Conservation (phyloP, 2,113 vertebrate species). For the Recurvirostra avosetta region DNA sequence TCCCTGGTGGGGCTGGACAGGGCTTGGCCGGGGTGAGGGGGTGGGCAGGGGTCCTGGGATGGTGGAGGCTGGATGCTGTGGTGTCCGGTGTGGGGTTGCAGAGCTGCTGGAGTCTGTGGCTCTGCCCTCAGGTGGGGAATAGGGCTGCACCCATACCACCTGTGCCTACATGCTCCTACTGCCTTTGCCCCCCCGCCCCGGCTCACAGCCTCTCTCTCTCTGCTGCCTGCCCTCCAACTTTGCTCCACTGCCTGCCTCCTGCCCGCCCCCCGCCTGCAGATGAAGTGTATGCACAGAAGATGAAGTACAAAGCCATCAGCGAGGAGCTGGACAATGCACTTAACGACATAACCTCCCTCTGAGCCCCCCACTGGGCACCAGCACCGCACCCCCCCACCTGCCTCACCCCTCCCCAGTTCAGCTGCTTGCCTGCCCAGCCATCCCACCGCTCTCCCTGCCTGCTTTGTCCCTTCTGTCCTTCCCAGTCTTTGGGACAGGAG, state of each 20-base stretch:
- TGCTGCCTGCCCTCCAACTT: not conserved
- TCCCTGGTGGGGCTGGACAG: not conserved
- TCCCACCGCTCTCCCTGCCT: not conserved
- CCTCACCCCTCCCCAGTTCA: not conserved
- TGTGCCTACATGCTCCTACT: not conserved
- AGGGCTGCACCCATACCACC: not conserved
- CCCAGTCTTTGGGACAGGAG: not conserved
- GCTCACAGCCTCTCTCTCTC: not conserved
- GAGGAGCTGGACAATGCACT: constrained; percentile 98
- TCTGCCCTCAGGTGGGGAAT: not conserved
- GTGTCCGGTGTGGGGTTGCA: not conserved
- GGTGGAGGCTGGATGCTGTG: accelerated
- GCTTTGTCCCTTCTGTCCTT: not conserved
- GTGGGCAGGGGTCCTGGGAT: not conserved
- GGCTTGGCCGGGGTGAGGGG: not conserved
- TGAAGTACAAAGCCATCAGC: constrained; percentile 81
- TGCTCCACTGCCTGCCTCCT: not conserved
- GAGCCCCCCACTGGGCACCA: constrained; percentile 13
- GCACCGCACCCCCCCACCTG: not conserved
- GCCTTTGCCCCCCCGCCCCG: not conserved
- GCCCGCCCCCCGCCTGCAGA: not conserved
- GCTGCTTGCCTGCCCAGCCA: not conserved
- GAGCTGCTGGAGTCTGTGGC: not conserved
- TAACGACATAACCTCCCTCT: constrained; percentile 97
- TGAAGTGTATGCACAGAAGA: not conserved